Evolutionary conservation across 2,888 invertebrate genomes (phyloP).

Genomic region (Meganola albula): DNA sequence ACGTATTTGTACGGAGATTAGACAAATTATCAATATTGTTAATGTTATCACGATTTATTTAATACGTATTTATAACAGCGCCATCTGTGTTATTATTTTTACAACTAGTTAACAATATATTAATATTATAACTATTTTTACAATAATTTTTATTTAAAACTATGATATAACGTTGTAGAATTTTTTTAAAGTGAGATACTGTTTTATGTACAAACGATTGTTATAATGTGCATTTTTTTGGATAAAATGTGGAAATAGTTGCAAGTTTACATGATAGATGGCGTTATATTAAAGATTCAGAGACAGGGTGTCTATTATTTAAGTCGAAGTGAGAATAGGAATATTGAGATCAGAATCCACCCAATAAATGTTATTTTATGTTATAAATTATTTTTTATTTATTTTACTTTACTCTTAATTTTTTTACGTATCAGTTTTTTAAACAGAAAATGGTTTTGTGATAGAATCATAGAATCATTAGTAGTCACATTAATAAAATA

Average conservation of each 20-base stretch:
- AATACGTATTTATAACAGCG: no score
- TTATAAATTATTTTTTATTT: constrained; percentile 6
- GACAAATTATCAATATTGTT: constrained; percentile 4
- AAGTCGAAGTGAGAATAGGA: constrained; percentile 9
- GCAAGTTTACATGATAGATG: constrained; percentile 3
- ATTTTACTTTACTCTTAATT: neutral
- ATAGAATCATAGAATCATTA: no score
- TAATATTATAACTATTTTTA: no score
- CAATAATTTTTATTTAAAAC: no score
- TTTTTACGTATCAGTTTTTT: neutral
- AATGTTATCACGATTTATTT: constrained; percentile 1
- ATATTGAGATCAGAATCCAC: constrained; percentile 8
- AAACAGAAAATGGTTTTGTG: no score
- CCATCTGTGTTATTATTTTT: constrained; percentile 5
- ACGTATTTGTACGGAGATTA: constrained; percentile 8
- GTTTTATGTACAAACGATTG: no score
- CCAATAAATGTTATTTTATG: constrained; percentile 15
- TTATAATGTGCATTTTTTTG: constrained; percentile 1
- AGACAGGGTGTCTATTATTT: constrained; percentile 2
- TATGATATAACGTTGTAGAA: no score
- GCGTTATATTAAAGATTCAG: constrained; percentile 3
- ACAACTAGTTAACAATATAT: no score
- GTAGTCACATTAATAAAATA: neutral
- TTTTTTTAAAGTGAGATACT: no score
- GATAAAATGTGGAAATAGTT: neutral